Evolutionary conservation across 2,113 vertebrate genomes (phyloP).

Genomic region (Syrrhaptes paradoxus): DNA sequence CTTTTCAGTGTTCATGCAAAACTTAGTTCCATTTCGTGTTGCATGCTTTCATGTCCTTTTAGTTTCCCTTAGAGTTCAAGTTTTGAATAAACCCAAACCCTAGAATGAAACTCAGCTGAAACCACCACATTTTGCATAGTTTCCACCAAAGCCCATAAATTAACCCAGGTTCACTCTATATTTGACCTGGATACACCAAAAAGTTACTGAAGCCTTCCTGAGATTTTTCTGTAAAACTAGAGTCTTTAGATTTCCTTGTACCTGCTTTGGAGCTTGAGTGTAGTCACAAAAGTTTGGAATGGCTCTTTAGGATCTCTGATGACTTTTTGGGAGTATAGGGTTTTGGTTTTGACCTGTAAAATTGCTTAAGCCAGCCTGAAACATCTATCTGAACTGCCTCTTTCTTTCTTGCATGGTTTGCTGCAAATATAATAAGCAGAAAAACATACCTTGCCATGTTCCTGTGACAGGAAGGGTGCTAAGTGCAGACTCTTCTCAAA

Average conservation of each 20-base stretch:
- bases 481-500: background rate
- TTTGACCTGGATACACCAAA: background rate
- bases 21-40: background rate
- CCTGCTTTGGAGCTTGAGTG: background rate
- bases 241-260: background rate
- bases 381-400: background rate
- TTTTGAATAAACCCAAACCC: background rate
- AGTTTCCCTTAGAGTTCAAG: background rate
- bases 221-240: background rate
- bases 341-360: background rate
- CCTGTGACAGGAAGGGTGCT: background rate
- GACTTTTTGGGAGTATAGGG: background rate
- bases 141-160: slow-evolving; percentile 39
- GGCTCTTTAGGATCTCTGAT: background rate
- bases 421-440: background rate
- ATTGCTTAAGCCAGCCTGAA: background rate
- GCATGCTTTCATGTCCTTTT: background rate
- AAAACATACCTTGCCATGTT: background rate
- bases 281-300: background rate
- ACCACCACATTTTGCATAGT: slow-evolving; percentile 33
- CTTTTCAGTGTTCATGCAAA: slow-evolving; percentile 17
- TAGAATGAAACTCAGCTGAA: slow-evolving; percentile 20
- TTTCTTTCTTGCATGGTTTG: background rate
- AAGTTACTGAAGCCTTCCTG: background rate
- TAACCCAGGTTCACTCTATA: background rate